These are phyloP conservation scores for Eleutherodactylus coqui DNA, from an alignment of 2,797 vertebrate species.

Conservation along the genomic window DNA sequence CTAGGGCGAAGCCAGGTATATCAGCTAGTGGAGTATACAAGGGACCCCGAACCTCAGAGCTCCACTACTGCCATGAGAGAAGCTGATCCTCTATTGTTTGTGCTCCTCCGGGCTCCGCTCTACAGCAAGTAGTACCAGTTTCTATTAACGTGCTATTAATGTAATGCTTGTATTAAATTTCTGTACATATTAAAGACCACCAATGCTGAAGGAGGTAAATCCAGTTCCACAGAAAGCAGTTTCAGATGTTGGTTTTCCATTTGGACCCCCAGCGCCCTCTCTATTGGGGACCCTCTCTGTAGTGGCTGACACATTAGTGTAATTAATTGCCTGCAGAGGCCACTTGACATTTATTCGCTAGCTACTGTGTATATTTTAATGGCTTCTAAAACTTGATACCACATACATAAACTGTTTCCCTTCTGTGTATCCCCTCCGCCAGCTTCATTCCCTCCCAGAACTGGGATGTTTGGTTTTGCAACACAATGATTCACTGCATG, in stretches of 20 bases:
- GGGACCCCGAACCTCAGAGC: too few species aligned
- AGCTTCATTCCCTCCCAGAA: neutral
- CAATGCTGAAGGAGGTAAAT: neutral
- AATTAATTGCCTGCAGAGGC: conserved; percentile 20
- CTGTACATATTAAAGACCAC: neutral
- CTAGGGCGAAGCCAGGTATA: too few species aligned
- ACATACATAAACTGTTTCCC: conserved; percentile 9
- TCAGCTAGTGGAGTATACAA: too few species aligned
- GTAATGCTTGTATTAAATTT: neutral
- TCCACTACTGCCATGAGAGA: too few species aligned
- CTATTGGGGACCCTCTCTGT: neutral
- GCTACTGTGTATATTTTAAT: conserved; percentile 39
- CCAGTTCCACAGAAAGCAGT: neutral
- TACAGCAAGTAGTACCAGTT: too few species aligned
- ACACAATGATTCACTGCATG: conserved; percentile 54
- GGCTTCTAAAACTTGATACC: conserved; percentile 16
- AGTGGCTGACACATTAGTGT: neutral
- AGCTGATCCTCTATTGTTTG: too few species aligned
- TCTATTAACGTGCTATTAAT: too few species aligned
- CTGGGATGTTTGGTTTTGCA: conserved; percentile 28
- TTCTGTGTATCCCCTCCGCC: conserved; percentile 6
- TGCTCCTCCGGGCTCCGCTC: too few species aligned
- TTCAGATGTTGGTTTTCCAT: neutral
- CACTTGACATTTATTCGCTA: conserved; percentile 23
- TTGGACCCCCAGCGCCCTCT: neutral